These are phyloP conservation scores for Lasioglossum morio DNA, from an alignment of 2,888 invertebrate genomes.

Conservation along the genomic window DNA sequence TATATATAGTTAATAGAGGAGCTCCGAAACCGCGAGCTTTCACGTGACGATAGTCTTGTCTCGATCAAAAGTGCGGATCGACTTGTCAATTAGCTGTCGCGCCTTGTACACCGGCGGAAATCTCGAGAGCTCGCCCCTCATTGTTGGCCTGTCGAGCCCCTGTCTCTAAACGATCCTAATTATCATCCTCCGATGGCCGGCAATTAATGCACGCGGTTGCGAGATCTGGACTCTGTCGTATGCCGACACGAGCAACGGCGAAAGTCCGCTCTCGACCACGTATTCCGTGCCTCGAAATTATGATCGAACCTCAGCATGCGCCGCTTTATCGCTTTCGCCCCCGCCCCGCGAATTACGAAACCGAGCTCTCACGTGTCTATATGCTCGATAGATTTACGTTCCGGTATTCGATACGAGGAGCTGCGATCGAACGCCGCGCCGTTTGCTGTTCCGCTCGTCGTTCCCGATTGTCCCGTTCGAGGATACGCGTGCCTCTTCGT, in stretches of 20 bases:
- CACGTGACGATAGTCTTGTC: constrained; percentile 10
- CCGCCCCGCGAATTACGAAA: constrained; percentile 20
- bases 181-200: neutral
- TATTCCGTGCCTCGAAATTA: constrained; percentile 15
- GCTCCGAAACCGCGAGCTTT: constrained; percentile 13
- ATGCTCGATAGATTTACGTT: neutral
- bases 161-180: constrained; percentile 5
- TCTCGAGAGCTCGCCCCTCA: neutral
- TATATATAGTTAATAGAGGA: constrained; percentile 8
- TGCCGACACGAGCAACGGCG: constrained; percentile 9
- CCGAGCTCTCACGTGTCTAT: neutral
- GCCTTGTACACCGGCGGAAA: neutral
- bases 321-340: constrained; percentile 13
- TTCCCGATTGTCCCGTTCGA: neutral
- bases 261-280: constrained; percentile 19
- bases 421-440: too few relatives aligned
- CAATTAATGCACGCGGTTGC: constrained; percentile 1
- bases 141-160: neutral
- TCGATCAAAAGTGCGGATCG: neutral
- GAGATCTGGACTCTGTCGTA: neutral
- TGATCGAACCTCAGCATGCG: neutral
- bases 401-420: too few relatives aligned
- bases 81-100: constrained; percentile 1
- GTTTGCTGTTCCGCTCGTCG: neutral
- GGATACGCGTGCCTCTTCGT: neutral